Evolutionary conservation across 2,888 invertebrate genomes (phyloP).

Genomic region (Oxyscelio sp.): DNA sequence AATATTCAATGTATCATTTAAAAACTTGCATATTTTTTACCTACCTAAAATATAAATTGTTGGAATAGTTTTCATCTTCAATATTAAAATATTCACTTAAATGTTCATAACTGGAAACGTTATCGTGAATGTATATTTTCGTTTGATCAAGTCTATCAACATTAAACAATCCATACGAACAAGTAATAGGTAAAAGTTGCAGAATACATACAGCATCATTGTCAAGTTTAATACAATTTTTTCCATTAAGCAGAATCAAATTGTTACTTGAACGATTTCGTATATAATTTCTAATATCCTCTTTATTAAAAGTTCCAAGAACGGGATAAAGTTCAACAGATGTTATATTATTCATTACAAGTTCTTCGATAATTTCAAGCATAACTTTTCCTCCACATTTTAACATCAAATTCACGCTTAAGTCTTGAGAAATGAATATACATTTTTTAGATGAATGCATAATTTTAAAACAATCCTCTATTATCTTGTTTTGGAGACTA

Average conservation of each 20-base stretch:
- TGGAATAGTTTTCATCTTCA: background rate
- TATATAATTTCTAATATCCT: slow-evolving; percentile 85
- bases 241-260: slow-evolving; percentile 90
- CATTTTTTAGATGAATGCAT: slow-evolving; percentile 83
- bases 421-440: slow-evolving; percentile 89
- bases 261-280: slow-evolving; percentile 88
- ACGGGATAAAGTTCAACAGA: slow-evolving; percentile 89
- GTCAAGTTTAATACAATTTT: slow-evolving; percentile 83
- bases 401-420: slow-evolving; percentile 90
- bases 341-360: slow-evolving; percentile 88
- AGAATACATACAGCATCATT: slow-evolving; percentile 76
- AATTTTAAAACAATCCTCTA: slow-evolving; percentile 49
- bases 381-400: slow-evolving; percentile 90
- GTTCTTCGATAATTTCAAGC: slow-evolving; percentile 84
- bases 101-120: slow-evolving; percentile 14
- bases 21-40: too few species aligned
- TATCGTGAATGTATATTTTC: slow-evolving; percentile 67
- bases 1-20: too few species aligned
- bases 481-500: slow-evolving; percentile 25
- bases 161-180: slow-evolving; percentile 78
- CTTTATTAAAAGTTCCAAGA: slow-evolving; percentile 74
- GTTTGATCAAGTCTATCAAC: slow-evolving; percentile 61
- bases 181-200: slow-evolving; percentile 78
- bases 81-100: slow-evolving; percentile 8
- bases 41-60: slow-evolving; percentile 20